These are phyloP conservation scores for Sigmodon hispidus DNA, from an alignment of 2,113 vertebrate genomes.

Conservation along the genomic window DNA sequence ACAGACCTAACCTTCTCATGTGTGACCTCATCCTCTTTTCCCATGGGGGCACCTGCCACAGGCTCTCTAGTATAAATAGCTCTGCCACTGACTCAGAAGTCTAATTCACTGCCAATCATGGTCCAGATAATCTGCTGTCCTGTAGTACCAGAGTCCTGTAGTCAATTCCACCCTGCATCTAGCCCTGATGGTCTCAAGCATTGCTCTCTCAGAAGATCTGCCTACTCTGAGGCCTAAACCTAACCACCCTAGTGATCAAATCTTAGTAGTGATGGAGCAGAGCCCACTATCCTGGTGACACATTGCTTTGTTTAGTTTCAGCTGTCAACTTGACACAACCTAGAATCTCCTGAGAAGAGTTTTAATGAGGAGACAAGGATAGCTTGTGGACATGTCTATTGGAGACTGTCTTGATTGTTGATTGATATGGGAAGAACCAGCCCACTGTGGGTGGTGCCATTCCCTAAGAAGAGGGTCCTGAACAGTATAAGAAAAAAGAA, in stretches of 20 bases:
- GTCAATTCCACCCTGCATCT: accelerated
- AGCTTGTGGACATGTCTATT: neutral
- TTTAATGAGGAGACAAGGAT: neutral
- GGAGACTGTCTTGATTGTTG: neutral
- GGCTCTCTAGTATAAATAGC: neutral
- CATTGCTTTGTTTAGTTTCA: neutral
- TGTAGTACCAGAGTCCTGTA: neutral
- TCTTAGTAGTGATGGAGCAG: neutral
- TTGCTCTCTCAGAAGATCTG: neutral
- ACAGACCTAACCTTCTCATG: accelerated
- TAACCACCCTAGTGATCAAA: accelerated
- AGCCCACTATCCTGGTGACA: accelerated
- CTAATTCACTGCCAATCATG: neutral
- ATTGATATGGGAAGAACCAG: neutral
- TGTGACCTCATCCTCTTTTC: accelerated
- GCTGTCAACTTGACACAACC: neutral
- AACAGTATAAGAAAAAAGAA: neutral
- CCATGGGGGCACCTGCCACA: accelerated
- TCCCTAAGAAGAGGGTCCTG: neutral
- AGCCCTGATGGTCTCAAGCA: accelerated
- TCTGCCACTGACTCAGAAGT: accelerated
- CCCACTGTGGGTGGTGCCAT: neutral
- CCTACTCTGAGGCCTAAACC: neutral
- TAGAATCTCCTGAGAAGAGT: neutral
- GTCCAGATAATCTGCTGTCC: accelerated